Conservation (phyloP, 2,888 invertebrate species). For the Podabrus alpinus region DNA sequence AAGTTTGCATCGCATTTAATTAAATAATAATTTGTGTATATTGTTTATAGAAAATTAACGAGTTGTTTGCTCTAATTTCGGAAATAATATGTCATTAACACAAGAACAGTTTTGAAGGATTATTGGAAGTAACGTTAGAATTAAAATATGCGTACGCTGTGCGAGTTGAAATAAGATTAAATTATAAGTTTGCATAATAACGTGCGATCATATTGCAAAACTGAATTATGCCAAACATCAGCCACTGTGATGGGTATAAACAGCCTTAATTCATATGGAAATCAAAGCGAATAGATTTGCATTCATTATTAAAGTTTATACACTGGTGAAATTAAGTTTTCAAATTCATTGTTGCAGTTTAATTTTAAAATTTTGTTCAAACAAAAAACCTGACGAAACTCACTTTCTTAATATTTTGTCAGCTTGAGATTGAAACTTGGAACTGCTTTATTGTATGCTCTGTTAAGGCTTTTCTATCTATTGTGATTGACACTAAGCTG, state of each 20-base stretch:
- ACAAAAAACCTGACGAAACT: slow-evolving; percentile 1
- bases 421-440: slow-evolving; percentile 2
- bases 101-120: neutral
- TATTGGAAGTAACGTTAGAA: slow-evolving; percentile 1
- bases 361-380: slow-evolving; percentile 19
- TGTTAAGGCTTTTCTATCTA: slow-evolving; percentile 12
- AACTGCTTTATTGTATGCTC: neutral
- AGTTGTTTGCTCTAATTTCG: neutral
- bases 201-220: slow-evolving; percentile 27
- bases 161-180: slow-evolving; percentile 22
- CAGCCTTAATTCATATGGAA: slow-evolving; percentile 32
- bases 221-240: slow-evolving; percentile 31
- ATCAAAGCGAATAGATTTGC: slow-evolving; percentile 30
- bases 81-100: neutral
- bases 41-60: neutral
- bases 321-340: slow-evolving; percentile 29
- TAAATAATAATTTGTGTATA: neutral
- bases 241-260: slow-evolving; percentile 29
- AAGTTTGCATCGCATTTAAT: neutral
- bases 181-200: slow-evolving; percentile 29
- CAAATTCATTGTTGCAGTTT: slow-evolving; percentile 29
- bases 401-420: slow-evolving; percentile 10
- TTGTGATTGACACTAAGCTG: slow-evolving; percentile 28
- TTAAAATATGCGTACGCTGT: slow-evolving; percentile 15
- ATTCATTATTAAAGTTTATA: slow-evolving; percentile 31